Evolutionary conservation across 2,888 invertebrate genomes (phyloP).

Genomic region (Hirtodrosophila cameraria): DNA sequence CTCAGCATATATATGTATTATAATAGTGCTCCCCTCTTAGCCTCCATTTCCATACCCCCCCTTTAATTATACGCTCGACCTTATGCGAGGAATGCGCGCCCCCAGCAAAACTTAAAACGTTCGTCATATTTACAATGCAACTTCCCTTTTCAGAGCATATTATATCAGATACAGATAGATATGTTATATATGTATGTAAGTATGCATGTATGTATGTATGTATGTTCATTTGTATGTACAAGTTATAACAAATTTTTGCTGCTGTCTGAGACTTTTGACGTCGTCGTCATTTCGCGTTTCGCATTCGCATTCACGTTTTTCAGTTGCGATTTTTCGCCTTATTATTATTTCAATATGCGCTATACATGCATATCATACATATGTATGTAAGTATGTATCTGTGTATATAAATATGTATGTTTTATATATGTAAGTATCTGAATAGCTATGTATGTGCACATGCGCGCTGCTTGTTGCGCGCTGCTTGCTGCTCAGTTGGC

Average conservation of each 20-base stretch:
- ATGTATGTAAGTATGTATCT: constrained; percentile 16
- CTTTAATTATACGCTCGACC: constrained; percentile 57
- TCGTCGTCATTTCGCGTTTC: constrained; percentile 56
- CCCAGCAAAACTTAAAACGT: constrained; percentile 63
- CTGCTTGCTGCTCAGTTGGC: constrained; percentile 51
- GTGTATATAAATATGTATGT: constrained; percentile 7
- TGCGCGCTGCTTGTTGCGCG: constrained; percentile 41
- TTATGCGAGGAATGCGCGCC: constrained; percentile 76
- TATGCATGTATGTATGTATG: constrained; percentile 10
- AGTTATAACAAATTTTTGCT: constrained; percentile 66
- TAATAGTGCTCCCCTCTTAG: constrained; percentile 18
- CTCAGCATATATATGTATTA: constrained; percentile 18
- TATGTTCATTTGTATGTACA: constrained; percentile 21
- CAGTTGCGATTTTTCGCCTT: constrained; percentile 77
- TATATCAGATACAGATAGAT: constrained; percentile 63
- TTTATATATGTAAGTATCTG: constrained; percentile 32
- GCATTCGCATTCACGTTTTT: constrained; percentile 75
- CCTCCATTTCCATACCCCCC: constrained; percentile 10
- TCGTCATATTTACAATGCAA: constrained; percentile 62
- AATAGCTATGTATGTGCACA: constrained; percentile 51
- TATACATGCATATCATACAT: constrained; percentile 26
- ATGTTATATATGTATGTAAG: constrained; percentile 6
- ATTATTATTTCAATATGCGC: constrained; percentile 75
- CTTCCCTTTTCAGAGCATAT: constrained; percentile 62
- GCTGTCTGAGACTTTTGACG: constrained; percentile 72